Evolutionary conservation across 1,140 invertebrate genomes (phyloP), one percentile per base, ranked within the genome.

Genomic region (Cryptotermes secundus): DNA sequence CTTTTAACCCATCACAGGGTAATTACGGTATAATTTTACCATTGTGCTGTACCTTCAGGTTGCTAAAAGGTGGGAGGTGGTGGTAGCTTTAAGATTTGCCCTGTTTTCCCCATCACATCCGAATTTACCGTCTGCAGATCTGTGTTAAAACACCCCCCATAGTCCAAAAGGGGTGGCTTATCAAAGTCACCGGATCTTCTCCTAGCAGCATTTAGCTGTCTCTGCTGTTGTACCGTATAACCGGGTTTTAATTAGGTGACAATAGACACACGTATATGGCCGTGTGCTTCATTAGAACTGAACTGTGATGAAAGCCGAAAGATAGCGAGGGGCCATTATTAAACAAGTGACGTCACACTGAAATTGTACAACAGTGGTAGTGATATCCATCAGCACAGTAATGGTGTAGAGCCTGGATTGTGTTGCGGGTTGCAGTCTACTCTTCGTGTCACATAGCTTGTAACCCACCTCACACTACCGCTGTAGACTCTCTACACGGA

Each of bases 161-260:
- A 81, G 80, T 38, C 42, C 80, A 81, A 31, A n/a, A 81, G 80
- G 80, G 80, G 34, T 45, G 35, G 80, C 80, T 81, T 45, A 38
- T 38, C 35, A 81, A 38, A 38, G 80, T 81, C 80, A 81, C 80
- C 80, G 26, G 26, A 45, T 81, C 42, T 35, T n/a, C 80, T 34
- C 80, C 42, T 6, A n/a, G 59, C 7, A 72, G 59, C 19, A 72
- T 72, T 72, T 72, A 72, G 59, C 59, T 72, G 59, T 72, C 80
- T 31, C 80, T 81, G 34, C 80, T 36, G 80, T 81, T 45, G 80
- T 81, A 34, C 42, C 80, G 34, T 49, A 49, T 22, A 49, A 49
- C 45, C 45, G 45, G 45, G 45, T 81, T 81, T 81, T 81, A 81
- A 81, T 81, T 81, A 81, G 35, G 80, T 81, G 80, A 81, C 80